Evolutionary conservation across 2,113 vertebrate species (phyloP).

Genomic region (Nycticorax nycticorax): DNA sequence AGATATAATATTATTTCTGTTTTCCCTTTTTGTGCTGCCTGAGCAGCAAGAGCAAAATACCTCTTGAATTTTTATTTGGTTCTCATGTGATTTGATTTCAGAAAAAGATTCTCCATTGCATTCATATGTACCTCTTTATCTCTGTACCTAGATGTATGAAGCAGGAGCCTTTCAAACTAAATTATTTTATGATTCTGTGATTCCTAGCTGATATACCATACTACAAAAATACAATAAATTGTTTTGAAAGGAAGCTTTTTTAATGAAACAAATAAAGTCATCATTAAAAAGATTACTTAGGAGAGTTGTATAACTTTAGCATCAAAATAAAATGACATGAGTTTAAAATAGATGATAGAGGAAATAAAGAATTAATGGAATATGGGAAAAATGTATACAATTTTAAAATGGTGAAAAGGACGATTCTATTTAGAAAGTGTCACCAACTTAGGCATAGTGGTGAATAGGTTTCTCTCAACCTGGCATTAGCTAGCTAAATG

Average conservation of each 20-base stretch:
- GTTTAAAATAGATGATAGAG: background rate
- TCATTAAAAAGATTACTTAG: background rate
- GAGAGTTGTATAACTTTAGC: background rate
- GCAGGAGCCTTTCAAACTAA: background rate
- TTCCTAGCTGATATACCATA: background rate
- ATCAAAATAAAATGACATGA: background rate
- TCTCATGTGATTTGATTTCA: background rate
- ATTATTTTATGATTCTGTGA: background rate
- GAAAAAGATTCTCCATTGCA: background rate
- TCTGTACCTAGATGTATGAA: background rate
- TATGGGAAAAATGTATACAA: background rate
- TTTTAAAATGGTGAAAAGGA: background rate
- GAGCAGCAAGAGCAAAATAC: background rate
- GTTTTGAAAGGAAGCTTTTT: background rate
- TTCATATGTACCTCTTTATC: background rate
- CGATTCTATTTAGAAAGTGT: background rate
- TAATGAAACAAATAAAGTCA: background rate
- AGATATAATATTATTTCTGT: background rate
- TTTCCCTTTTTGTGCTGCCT: background rate
- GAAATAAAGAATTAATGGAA: background rate
- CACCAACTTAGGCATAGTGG: background rate
- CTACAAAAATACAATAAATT: background rate
- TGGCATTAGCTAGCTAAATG: background rate
- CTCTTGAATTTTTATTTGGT: background rate
- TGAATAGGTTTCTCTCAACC: background rate